Percentiles rank a stretch among this genome's conserved stretches.
phyloP scores from a whole-genome alignment of 2,888 invertebrate genomes.

The Aelia acuminata region DNA sequence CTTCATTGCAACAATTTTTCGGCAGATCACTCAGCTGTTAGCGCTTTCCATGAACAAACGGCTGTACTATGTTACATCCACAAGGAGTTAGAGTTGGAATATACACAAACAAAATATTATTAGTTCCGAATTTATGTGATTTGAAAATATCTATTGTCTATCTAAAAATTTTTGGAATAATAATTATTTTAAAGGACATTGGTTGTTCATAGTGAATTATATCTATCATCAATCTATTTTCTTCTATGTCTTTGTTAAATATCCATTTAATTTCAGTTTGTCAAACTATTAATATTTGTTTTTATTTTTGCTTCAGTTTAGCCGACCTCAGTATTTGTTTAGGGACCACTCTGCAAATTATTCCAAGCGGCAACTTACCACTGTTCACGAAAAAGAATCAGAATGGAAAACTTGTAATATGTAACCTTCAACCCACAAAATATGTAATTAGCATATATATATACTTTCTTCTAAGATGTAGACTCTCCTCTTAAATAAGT shows the following conservation, averaged over 20 bases:
- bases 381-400: slow-evolving; percentile 83
- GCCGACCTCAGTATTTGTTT: slow-evolving; percentile 94
- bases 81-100: not conserved
- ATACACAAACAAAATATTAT: not conserved
- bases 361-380: slow-evolving; percentile 96
- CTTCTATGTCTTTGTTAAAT: not conserved
- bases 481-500: not conserved
- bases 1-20: no score
- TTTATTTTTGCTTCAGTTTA: slow-evolving; percentile 75
- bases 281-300: not conserved
- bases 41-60: no score
- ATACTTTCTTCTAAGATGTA: slow-evolving; percentile 45
- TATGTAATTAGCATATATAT: slow-evolving; percentile 79
- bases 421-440: slow-evolving; percentile 98
- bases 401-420: slow-evolving; percentile 87
- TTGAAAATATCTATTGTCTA: not conserved
- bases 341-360: slow-evolving; percentile 97
- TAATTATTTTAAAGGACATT: not conserved
- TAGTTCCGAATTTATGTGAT: not conserved
- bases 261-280: not conserved
- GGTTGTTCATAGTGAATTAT: not conserved
- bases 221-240: not conserved
- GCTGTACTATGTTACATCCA: no score
- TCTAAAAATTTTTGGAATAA: not conserved
- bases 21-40: no score